Percentiles rank a stretch among this genome's conserved stretches.
phyloP scores from a whole-genome alignment of 30 jellyfish, hydroid and myxozoan genomes.

The Hydra vulgaris region DNA sequence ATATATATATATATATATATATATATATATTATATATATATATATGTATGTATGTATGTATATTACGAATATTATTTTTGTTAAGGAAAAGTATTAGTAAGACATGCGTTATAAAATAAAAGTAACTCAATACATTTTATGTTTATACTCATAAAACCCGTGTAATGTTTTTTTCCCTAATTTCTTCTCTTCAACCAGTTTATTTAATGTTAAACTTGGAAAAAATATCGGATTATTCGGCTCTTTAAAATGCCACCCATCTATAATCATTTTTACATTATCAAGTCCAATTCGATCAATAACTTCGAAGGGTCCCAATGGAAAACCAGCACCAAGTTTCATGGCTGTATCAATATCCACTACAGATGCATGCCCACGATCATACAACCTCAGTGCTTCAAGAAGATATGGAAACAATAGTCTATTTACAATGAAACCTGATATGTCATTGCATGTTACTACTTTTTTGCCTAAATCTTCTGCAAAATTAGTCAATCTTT shows the following conservation, averaged over 20 bases:
- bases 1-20: no score
- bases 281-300: constrained; percentile 79
- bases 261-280: constrained; percentile 45
- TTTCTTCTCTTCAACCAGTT: constrained; percentile 44
- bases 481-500: constrained; percentile 44
- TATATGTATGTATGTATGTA: no score
- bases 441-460: constrained; percentile 59
- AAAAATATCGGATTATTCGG: constrained; percentile 44
- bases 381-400: constrained; percentile 68
- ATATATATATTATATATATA: no score
- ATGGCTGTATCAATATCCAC: constrained; percentile 73
- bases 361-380: constrained; percentile 69
- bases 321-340: constrained; percentile 87
- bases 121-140: constrained; percentile 11
- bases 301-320: constrained; percentile 72
- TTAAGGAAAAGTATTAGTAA: no score
- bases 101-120: no score
- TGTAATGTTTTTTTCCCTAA: constrained; percentile 64
- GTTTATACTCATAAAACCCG: constrained; percentile 69
- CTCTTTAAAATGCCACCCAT: constrained; percentile 50
- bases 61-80: no score
- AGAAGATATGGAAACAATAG: constrained; percentile 65
- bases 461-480: constrained; percentile 77
- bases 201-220: constrained; percentile 54
- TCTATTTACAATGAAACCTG: constrained; percentile 82